Percentiles rank a stretch among this genome's conserved stretches.
phyloP scores from a whole-genome alignment of 2,888 invertebrate species.

The Hypena proboscidalis region DNA sequence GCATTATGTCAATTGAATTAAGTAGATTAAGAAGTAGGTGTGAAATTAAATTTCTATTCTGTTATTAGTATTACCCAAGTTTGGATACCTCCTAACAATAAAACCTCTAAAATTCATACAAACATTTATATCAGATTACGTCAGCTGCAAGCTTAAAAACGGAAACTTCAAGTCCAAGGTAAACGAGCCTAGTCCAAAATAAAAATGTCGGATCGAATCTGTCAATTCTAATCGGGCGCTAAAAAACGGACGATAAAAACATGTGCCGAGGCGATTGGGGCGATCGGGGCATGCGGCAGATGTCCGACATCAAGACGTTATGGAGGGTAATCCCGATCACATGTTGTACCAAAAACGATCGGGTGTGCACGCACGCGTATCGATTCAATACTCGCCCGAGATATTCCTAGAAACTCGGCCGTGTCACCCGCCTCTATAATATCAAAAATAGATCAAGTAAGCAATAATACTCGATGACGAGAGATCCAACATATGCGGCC shows the following conservation, averaged over 20 bases:
- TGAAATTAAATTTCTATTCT: neutral
- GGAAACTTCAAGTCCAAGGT: conserved; percentile 13
- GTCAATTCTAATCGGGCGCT: conserved; percentile 60
- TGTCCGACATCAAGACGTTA: conserved; percentile 80
- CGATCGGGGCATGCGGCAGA: conserved; percentile 65
- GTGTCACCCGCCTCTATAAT: conserved; percentile 47
- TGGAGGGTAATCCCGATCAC: conserved; percentile 73
- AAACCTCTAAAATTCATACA: no score
- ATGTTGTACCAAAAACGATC: conserved; percentile 69
- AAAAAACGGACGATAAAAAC: conserved; percentile 70
- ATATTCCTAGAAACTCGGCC: conserved; percentile 45
- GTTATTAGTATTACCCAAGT: neutral
- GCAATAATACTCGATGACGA: conserved; percentile 42
- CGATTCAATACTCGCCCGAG: conserved; percentile 33
- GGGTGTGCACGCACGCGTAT: conserved; percentile 42
- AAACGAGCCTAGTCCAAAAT: conserved; percentile 33
- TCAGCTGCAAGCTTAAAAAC: conserved; percentile 29
- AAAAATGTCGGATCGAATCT: conserved; percentile 52
- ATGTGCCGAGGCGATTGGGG: conserved; percentile 61
- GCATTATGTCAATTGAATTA: no score
- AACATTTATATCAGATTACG: conserved; percentile 10
- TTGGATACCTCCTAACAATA: no score
- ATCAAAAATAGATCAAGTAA: conserved; percentile 54
- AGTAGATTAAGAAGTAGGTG: no score
- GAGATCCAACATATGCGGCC: conserved; percentile 27